These are phyloP conservation scores for Dinomys branickii DNA, from an alignment of 2,113 vertebrate species.

Conservation along the genomic window DNA sequence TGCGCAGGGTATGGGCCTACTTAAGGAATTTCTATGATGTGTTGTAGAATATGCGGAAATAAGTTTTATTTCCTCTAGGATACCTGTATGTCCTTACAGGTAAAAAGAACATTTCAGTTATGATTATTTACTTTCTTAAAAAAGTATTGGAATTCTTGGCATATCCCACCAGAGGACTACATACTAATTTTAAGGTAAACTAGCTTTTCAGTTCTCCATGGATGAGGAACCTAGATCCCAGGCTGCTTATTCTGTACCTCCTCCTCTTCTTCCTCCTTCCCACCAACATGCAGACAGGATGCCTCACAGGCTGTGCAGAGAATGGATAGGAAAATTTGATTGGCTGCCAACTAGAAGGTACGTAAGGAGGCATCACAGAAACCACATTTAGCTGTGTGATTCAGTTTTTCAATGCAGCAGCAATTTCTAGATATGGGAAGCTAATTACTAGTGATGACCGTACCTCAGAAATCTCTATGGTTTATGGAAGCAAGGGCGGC, in stretches of 20 bases:
- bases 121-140: not conserved
- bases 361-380: not conserved
- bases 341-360: not conserved
- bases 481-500: not conserved
- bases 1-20: not conserved
- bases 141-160: not conserved
- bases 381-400: not conserved
- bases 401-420: not conserved
- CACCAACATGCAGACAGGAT: not conserved
- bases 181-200: not conserved
- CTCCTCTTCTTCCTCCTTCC: not conserved
- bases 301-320: not conserved
- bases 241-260: not conserved
- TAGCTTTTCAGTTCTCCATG: not conserved
- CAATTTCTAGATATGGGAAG: not conserved
- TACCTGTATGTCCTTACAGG: not conserved
- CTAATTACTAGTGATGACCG: not conserved
- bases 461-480: not conserved
- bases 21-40: not conserved
- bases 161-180: not conserved
- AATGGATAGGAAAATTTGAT: not conserved
- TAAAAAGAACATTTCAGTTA: not conserved
- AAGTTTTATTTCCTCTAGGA: not conserved
- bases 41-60: not conserved
- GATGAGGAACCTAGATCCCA: not conserved